Evolutionary conservation across 2,113 vertebrate species (phyloP), one percentile per base, ranked within the genome.

Genomic region (Nymphicus hollandicus): DNA sequence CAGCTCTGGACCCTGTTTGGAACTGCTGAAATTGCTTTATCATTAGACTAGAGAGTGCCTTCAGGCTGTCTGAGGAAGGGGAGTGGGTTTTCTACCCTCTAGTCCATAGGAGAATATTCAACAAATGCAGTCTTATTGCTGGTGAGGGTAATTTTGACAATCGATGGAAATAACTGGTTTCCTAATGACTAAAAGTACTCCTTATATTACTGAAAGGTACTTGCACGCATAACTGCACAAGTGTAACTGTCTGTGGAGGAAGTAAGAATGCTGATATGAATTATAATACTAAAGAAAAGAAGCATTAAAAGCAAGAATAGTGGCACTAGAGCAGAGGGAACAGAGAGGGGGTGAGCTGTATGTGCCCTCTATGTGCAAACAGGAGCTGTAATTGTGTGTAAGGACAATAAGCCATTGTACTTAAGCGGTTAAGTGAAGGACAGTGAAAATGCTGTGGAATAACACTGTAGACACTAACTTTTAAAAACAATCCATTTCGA

Each of bases 201-300:
- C 5, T 29, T 27, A 0, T 55, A 5, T 74, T 74, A 24, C 22
- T 47, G 1, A 33, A 81, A 71, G 27, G 20, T 44, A 11, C 28
- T 44, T 66, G 41, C 19, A 13, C 39, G 4, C 5, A 0, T 50
- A 37, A 44, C 17, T 0, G 0, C 17, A 33, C 31, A 19, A 35
- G 56, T 35, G 22, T 58, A 58, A 58, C 22, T 58, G 33, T 17
- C 39, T 73, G 17, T 63, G 69, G 39, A 79, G 35, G 61, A 77
- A 64, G 28, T 20, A 63, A 61, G 43, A 46, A 28, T 20, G 25
- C 68, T 64, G 50, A 23, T 72, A 28, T 14, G 49, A 71, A 17
- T 46, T 44, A 22, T 22, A 71, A 28, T 69, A 31, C 8, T 58
- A 63, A 77, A 44, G 13, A n/a, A 63, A 61, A 73, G 8, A 27